phyloP scores from a whole-genome alignment of 2,888 invertebrate species.

The Sphaerophoria taeniata region DNA sequence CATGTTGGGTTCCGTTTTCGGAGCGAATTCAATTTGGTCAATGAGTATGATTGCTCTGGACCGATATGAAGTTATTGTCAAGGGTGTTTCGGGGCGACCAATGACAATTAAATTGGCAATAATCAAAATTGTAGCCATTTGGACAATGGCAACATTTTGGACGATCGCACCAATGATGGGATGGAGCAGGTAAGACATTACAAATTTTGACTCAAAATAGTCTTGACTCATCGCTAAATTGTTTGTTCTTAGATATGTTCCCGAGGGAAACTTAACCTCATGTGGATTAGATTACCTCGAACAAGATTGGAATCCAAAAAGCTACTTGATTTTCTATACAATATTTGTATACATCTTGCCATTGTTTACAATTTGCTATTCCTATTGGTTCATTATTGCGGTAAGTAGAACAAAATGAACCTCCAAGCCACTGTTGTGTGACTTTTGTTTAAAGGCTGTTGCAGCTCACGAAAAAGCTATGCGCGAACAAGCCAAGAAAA shows the following conservation, averaged over 20 bases:
- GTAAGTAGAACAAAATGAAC: conserved; percentile 81
- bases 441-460: conserved; percentile 85
- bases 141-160: conserved; percentile 91
- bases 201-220: not conserved
- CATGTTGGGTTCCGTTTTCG: conserved; percentile 91
- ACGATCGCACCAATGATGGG: conserved; percentile 93
- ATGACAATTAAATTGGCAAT: conserved; percentile 92
- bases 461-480: conserved; percentile 93
- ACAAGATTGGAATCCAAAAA: conserved; percentile 89
- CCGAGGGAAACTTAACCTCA: conserved; percentile 96
- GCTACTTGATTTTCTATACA: conserved; percentile 92
- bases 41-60: conserved; percentile 95
- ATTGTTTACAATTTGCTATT: conserved; percentile 91
- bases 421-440: too few species aligned
- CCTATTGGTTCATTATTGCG: conserved; percentile 94
- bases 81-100: conserved; percentile 92
- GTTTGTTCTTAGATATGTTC: conserved; percentile 89
- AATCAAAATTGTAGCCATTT: conserved; percentile 90
- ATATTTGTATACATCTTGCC: conserved; percentile 91
- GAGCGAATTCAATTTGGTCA: conserved; percentile 90
- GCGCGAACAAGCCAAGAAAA: conserved; percentile 96
- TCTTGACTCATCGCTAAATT: not conserved
- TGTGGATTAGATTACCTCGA: conserved; percentile 94
- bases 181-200: conserved; percentile 89
- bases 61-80: conserved; percentile 94